Base-by-base conservation (phyloP, 2,888 invertebrate genomes). In the Calameuta idolon region DNA sequence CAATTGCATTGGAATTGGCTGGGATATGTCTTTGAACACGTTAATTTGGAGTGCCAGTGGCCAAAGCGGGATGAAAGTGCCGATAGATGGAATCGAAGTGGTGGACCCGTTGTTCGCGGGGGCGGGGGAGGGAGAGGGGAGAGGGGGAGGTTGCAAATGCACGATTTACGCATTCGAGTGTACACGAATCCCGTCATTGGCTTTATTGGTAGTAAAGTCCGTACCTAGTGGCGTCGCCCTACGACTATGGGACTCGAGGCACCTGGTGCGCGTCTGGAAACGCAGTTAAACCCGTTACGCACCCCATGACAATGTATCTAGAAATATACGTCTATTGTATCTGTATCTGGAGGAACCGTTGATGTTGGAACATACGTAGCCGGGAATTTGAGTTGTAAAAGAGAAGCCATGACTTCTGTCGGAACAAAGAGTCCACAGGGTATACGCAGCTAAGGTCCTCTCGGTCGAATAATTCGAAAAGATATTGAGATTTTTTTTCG, bases 161-260 rank as follows among this genome's bases (percentile, higher is more conserved):
- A 86, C 87, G 85, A 88, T 87, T 87, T 87, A 87, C 85, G 88
- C 86, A 87, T 89, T 84, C 85, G 85, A 83, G 80, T 85, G 87
- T 85, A 87, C 86, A 85, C 85, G 88, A 85, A 87, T 85, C 85
- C 88, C 85, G 87, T 87, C 88, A 88, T 88, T 90, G 88, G 87
- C 85, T 89, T 89, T 89, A 89, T 89, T 86, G 89, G 87, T 85
- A 86, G 85, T 89, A 90, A 90, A 89, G 86, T 88, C 87, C 84
- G 83, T 85, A 87, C 55, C 55, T 55, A 55, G 85, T 81, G 84
- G 82, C 83, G 86, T 33, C 33, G 1, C 33, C 33, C 33, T 87
- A 89, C 85, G 86, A 87, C 86, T 85, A 84, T 84, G 84, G 85
- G 79, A 80, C 82, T 81, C 80, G 82, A 82, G 84, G 85, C 89